A percentile compares a stretch with the other conserved stretches of the same genome.
phyloP scores from a whole-genome alignment of 2,113 vertebrate genomes.

The Forbesichthys papilliferus region DNA sequence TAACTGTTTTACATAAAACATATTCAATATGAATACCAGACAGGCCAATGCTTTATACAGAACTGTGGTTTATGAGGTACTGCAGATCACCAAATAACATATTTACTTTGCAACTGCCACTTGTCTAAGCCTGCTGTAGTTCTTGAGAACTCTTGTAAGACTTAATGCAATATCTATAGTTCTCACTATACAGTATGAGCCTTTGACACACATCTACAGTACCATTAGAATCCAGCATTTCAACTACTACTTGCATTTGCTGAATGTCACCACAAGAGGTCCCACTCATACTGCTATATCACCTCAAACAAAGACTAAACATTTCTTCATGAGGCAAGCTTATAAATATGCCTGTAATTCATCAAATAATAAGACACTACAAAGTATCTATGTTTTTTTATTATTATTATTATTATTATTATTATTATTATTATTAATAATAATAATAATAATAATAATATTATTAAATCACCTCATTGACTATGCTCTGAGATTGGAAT shows the following conservation, averaged over 20 bases:
- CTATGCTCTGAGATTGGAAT: too few relatives aligned
- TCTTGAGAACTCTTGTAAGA: neutral
- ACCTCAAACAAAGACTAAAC: neutral
- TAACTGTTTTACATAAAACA: constrained; percentile 42
- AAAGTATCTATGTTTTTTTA: too few relatives aligned
- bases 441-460: too few relatives aligned
- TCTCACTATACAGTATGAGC: neutral
- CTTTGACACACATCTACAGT: neutral
- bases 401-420: too few relatives aligned
- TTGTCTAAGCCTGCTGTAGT: neutral
- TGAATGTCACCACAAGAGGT: constrained; percentile 40
- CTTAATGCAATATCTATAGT: constrained; percentile 3
- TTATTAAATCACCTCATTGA: too few relatives aligned
- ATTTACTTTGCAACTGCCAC: neutral
- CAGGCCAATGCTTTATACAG: neutral
- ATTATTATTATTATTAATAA: too few relatives aligned
- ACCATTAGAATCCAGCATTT: neutral
- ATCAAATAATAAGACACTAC: too few relatives aligned
- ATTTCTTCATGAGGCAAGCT: neutral
- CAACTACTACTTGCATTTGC: constrained; percentile 3
- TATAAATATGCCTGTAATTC: too few relatives aligned
- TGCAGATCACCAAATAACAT: neutral
- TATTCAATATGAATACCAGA: constrained; percentile 33
- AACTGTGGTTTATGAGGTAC: constrained; percentile 5
- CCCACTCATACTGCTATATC: constrained; percentile 22